Evolutionary conservation across 1,140 invertebrate species (phyloP).

Genomic region (Drosophila prosaltans): DNA sequence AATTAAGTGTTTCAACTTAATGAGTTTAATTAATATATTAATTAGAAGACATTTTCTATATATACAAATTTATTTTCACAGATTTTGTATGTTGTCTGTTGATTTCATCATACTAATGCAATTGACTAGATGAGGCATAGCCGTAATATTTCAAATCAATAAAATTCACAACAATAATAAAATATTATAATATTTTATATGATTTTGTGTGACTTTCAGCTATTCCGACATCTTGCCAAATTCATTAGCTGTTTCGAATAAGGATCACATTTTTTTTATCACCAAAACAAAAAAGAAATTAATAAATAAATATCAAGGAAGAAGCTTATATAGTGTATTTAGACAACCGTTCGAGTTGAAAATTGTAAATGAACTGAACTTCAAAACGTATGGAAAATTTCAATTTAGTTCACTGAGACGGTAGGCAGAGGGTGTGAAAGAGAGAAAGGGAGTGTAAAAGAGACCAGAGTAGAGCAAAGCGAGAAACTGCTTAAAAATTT

Average conservation of each 20-base stretch:
- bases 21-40: no score
- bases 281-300: conserved; percentile 16
- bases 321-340: not conserved
- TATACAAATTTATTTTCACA: not conserved
- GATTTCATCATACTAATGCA: conserved; percentile 67
- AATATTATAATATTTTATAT: conserved; percentile 24
- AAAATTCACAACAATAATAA: conserved; percentile 45
- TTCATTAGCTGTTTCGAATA: conserved; percentile 68
- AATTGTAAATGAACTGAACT: conserved; percentile 68
- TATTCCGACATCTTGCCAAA: conserved; percentile 83
- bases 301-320: conserved; percentile 28
- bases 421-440: not conserved
- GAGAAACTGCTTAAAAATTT: conserved; percentile 66
- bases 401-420: not conserved
- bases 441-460: not conserved
- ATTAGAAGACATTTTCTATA: no score
- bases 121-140: conserved; percentile 83
- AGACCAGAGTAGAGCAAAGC: not conserved
- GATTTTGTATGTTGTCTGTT: conserved; percentile 3
- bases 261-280: not conserved
- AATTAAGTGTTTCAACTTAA: no score
- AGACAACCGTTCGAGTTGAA: conserved; percentile 67
- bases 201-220: conserved; percentile 70
- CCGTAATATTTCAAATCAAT: conserved; percentile 66
- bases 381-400: conserved; percentile 60